Evolutionary conservation across 2,113 vertebrate species (phyloP), one percentile per base, ranked within the genome.

Genomic region (Oncorhynchus keta): DNA sequence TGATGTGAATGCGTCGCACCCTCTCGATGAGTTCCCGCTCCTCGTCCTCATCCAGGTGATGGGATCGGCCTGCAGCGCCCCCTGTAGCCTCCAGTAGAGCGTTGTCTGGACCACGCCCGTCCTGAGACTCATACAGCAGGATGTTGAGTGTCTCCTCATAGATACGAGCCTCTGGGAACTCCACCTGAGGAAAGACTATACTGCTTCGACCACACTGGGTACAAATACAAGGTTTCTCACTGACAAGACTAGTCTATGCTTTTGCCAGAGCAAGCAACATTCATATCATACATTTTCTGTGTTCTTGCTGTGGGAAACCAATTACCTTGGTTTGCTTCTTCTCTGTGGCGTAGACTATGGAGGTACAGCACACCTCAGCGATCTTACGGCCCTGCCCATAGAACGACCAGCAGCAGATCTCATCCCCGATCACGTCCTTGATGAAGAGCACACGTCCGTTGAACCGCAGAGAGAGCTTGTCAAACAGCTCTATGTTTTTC

Each of bases 361-460:
- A 99, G 3, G 98, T 99, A 82, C 98, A 99, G 76, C 98, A 99
- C 65, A 99, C 97, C 76, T 99, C 98, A 0, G 98, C 96, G 0
- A 99, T 95, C 91, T 99, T 99, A 2, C 97, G 95, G 1, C 97
- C 97, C 86, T 98, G 98, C 1, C 98, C 98, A 0, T 99, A 99
- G 72, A 99, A 99, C 1, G 98, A 99, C 98, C 98, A 99, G 90
- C 98, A 99, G 93, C 98, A 99, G 90, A 99, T 99, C 87, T 99
- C 98, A 0, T 99, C 98, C 2, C 98, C 98, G 0, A 99, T 97
- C 80, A 99, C 98, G 0, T 99, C 98, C 80, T 99, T 99, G 74
- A 99, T 99, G 86, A 99, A 99, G 0, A 99, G 95, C 48, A 99
- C 97, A 3, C 98, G 89, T 1, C 98, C 98, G 0, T 99, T 99